Evolutionary conservation across 2,888 invertebrate species (phyloP), one percentile per base, ranked within the genome.

Genomic region (Cerastis rubricosa): DNA sequence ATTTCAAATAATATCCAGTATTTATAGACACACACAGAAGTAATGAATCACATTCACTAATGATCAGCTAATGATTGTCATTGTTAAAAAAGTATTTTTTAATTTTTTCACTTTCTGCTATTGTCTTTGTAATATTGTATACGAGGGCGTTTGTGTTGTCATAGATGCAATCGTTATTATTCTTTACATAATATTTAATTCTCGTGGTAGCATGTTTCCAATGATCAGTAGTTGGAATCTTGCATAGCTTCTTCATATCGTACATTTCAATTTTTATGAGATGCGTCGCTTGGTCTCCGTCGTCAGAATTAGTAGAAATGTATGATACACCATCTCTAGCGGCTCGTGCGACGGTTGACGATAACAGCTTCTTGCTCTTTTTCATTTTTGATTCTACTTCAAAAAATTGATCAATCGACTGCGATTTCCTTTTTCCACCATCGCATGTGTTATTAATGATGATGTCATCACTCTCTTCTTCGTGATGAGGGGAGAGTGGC

Each of bases 401-500:
- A 54, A 54, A 54, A 54, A 54, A 54, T n/a, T 25, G 0, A 6
- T 54, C n/a, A 11, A 8, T 49, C 49, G 49, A 0, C 7, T 49
- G 8, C 8, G 19, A 8, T 49, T 49, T 49, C 22, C 49, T 49
- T 49, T 49, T 49, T 49, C 35, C 35, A 35, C 35, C 49, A 49
- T 49, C 19, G 19, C 6, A 35, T 45, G 45, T 45, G 45, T 45
- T 45, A 45, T 45, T 45, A 54, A 54, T 54, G 54, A 54, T 9
- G n/a, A 54, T 54, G n/a, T 54, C 54, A 54, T 54, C 51, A 54
- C n/a, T 54, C 51, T n/a, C n/a, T n/a, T n/a, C 51, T 54, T n/a
- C 22, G n/a, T 11, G n/a, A n/a, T 54, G n/a, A 54, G 51, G n/a
- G 51, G 51, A 51, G n/a, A 54, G n/a, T 2, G n/a, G n/a, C 0